Evolutionary conservation across 2,888 invertebrate genomes (phyloP).

Genomic region (Napeogenes sylphis): DNA sequence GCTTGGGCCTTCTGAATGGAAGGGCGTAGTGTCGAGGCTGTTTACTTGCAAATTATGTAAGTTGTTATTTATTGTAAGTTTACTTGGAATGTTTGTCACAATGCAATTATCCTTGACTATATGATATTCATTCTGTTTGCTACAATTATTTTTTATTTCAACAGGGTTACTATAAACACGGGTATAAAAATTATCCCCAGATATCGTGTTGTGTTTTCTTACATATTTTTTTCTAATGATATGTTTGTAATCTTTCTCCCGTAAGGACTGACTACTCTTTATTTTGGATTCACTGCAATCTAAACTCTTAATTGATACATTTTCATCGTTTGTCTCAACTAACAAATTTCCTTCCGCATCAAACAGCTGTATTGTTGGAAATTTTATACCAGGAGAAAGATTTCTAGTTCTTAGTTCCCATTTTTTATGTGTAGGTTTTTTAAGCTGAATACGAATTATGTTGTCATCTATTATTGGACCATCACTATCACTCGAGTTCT

Average conservation of each 20-base stretch:
- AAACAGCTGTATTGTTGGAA: constrained; percentile 80
- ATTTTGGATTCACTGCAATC: constrained; percentile 51
- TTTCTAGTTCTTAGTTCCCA: constrained; percentile 81
- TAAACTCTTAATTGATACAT: constrained; percentile 68
- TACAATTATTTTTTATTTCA: constrained; percentile 39
- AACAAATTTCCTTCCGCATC: constrained; percentile 80
- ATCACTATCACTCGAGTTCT: constrained; percentile 62
- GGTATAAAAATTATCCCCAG: constrained; percentile 66
- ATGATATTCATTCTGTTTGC: constrained; percentile 38
- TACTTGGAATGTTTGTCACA: constrained; percentile 68
- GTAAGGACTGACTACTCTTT: constrained; percentile 57
- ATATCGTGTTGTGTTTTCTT: constrained; percentile 66
- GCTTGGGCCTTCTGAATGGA: constrained; percentile 59
- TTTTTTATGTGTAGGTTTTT: constrained; percentile 79
- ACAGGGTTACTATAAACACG: constrained; percentile 56
- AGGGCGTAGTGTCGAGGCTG: constrained; percentile 60
- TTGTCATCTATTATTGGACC: constrained; percentile 73
- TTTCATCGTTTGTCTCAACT: constrained; percentile 79
- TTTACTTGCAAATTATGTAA: constrained; percentile 53
- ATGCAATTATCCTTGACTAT: constrained; percentile 50
- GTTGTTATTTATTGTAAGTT: constrained; percentile 54
- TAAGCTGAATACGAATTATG: constrained; percentile 79
- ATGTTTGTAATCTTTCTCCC: constrained; percentile 64
- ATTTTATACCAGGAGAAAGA: constrained; percentile 77
- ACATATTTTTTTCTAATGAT: constrained; percentile 53